Conservation (phyloP, 2,888 invertebrate genomes). For the Frankliniella intonsa region DNA sequence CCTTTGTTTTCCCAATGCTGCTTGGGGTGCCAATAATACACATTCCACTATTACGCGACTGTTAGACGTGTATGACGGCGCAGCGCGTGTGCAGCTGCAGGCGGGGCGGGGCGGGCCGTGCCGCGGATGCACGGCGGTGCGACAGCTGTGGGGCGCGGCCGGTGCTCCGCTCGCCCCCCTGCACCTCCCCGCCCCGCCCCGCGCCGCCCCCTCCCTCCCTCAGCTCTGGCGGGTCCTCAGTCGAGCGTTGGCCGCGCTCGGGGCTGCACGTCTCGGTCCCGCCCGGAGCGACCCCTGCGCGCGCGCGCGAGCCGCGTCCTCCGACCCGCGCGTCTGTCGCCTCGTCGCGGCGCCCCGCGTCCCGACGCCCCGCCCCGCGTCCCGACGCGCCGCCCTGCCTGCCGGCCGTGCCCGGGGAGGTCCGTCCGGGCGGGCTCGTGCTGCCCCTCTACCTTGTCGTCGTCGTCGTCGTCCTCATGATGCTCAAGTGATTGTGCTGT, state of each 20-base stretch:
- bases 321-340: not conserved
- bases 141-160: too few species aligned
- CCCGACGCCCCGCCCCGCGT: not conserved
- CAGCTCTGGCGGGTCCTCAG: not conserved
- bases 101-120: too few species aligned
- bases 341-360: not conserved
- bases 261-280: not conserved
- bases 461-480: too few species aligned
- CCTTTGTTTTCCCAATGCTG: too few species aligned
- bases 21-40: too few species aligned
- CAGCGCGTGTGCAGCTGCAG: too few species aligned
- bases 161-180: too few species aligned
- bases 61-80: too few species aligned
- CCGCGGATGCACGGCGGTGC: too few species aligned
- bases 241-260: slow-evolving; percentile 18
- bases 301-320: not conserved
- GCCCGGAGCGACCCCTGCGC: not conserved
- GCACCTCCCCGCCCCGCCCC: not conserved
- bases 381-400: not conserved
- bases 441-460: too few species aligned
- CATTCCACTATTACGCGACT: too few species aligned
- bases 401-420: not conserved
- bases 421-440: not conserved
- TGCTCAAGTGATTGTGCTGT: too few species aligned
- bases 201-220: not conserved